Conservation (phyloP, 2,888 invertebrate genomes). For the Branchellion lobata region DNA sequence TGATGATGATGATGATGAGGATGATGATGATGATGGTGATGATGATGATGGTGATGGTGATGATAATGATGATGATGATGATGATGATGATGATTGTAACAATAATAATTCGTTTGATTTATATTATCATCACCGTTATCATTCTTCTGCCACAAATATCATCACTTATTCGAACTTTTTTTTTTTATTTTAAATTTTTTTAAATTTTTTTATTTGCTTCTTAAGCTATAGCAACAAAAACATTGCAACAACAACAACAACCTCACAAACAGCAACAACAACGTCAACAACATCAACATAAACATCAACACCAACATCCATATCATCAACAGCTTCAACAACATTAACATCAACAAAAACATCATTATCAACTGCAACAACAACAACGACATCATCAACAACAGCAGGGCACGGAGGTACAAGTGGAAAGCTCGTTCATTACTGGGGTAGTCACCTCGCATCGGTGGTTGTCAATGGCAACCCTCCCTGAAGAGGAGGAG, state of each 20-base stretch:
- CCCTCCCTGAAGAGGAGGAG: not conserved
- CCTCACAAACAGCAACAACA: too few species aligned
- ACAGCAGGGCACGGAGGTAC: slow-evolving; percentile 15
- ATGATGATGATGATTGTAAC: not conserved
- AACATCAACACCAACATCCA: too few species aligned
- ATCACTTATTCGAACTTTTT: too few species aligned
- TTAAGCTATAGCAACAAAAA: too few species aligned
- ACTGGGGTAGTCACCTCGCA: slow-evolving; percentile 32
- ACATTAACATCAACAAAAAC: not conserved
- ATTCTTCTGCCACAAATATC: not conserved
- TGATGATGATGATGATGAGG: not conserved
- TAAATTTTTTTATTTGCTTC: too few species aligned
- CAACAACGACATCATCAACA: too few species aligned
- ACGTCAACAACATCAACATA: too few species aligned
- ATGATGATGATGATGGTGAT: not conserved
- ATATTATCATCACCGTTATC: slow-evolving; percentile 2
- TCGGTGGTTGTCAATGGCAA: slow-evolving; percentile 20
- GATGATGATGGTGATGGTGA: not conserved
- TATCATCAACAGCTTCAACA: slow-evolving; percentile 6
- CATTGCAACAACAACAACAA: too few species aligned
- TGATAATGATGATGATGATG: not conserved
- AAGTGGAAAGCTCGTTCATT: not conserved
- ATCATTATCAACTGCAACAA: too few species aligned
- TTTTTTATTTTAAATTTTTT: too few species aligned
- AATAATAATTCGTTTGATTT: not conserved